Conservation (phyloP, 2,113 vertebrate species). For the Taurulus bubalis region DNA sequence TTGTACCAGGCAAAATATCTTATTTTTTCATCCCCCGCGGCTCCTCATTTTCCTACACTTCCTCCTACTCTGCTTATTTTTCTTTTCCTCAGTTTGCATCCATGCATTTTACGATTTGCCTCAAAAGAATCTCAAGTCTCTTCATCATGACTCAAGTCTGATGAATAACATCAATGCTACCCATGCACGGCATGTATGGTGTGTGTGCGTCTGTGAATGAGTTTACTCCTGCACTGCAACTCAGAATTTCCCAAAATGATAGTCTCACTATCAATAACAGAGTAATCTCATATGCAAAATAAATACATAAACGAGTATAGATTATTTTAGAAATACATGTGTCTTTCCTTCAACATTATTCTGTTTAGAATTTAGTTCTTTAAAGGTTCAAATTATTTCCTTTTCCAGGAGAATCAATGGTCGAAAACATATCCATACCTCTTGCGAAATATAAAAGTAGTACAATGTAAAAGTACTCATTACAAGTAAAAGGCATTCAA, state of each 20-base stretch:
- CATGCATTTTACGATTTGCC: neutral
- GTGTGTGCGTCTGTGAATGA: too few species aligned
- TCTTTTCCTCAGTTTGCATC: conserved; percentile 12
- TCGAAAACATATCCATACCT: neutral
- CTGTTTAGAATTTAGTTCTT: neutral
- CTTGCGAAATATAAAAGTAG: neutral
- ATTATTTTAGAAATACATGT: neutral
- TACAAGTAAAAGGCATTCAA: neutral
- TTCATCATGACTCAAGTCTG: neutral
- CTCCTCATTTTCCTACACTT: conserved; percentile 10
- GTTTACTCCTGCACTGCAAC: neutral
- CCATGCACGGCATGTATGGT: neutral
- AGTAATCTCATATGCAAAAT: neutral
- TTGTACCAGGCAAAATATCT: conserved; percentile 18
- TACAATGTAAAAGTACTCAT: neutral
- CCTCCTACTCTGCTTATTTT: conserved; percentile 7
- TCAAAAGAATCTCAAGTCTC: conserved; percentile 2
- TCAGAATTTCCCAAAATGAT: neutral
- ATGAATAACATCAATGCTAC: neutral
- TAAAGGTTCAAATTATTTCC: neutral
- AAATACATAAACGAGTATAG: neutral
- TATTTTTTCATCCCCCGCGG: conserved; percentile 8
- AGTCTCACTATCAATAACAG: neutral
- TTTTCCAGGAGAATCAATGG: neutral
- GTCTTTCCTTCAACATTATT: neutral